Percentiles rank a stretch among this genome's conserved stretches.
phyloP scores from a whole-genome alignment of 2,888 invertebrate species.

The Griposia aprilina region DNA sequence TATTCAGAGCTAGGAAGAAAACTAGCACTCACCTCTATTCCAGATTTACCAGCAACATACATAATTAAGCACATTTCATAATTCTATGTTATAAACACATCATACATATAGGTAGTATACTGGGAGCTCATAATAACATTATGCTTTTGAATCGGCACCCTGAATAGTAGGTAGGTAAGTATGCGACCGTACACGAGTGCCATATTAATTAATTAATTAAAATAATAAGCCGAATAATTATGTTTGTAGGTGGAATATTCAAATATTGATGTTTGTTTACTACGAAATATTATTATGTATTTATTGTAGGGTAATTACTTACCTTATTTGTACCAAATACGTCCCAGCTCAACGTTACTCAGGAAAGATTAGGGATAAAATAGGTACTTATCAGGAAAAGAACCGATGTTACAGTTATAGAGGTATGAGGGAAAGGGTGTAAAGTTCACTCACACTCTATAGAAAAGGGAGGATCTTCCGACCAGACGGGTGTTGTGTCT shows the following conservation, averaged over 20 bases:
- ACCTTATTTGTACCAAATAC: background rate
- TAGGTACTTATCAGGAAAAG: background rate
- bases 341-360: background rate
- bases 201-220: constrained; percentile 51
- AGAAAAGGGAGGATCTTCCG: no score
- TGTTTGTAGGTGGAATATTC: constrained; percentile 10
- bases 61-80: constrained; percentile 2
- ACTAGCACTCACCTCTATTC: background rate
- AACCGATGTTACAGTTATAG: background rate
- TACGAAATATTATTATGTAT: constrained; percentile 21
- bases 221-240: constrained; percentile 41
- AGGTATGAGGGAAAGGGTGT: no score
- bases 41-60: background rate
- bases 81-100: background rate
- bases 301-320: background rate
- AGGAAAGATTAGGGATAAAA: background rate
- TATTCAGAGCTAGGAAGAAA: background rate
- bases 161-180: constrained; percentile 11
- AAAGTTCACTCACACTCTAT: no score
- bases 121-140: constrained; percentile 19
- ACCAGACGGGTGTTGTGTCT: no score
- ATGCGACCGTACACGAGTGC: constrained; percentile 17
- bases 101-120: constrained; percentile 1
- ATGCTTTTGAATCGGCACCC: constrained; percentile 32
- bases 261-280: constrained; percentile 32